Evolutionary conservation across 1,140 invertebrate genomes (phyloP), one percentile per base, ranked within the genome.

Genomic region (Tachypleus tridentatus): DNA sequence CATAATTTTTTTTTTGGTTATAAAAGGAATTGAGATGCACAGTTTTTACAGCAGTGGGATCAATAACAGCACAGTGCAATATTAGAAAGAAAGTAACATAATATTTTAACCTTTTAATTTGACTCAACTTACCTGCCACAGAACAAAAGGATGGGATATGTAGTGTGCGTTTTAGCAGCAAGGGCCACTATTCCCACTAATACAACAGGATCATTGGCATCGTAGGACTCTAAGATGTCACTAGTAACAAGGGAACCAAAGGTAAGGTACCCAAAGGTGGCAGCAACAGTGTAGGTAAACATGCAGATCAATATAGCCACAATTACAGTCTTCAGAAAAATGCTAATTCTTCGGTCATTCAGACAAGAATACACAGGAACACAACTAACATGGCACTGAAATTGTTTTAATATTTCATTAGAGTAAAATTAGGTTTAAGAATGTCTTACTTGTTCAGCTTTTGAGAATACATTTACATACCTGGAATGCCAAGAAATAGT

Each of bases 361-460:
- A 69, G 64, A 66, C 85, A 87, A 8, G 83, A 80, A 67, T 86
- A 87, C 10, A 86, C 85, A 5, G 85, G 85, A 66, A 87, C 82
- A 4, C 82, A 80, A 64, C 83, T 85, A 64, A 87, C 85, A 73
- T 87, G 85, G 69, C 83, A 85, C 82, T 86, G 77, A 29, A 29
- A 29, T 29, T 29, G 0, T 29, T 29, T 29, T 29, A 29, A 29
- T 29, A 29, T 29, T 29, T 29, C 29, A 29, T 29, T 29, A 2
- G 29, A 29, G 29, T 29, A 29, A 29, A 29, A 29, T 29, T 29
- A 29, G 29, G 29, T 29, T 29, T 29, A 29, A 29, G 29, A 29
- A 29, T 29, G 29, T 29, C 29, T 29, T 29, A 29, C 29, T 29
- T 29, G 29, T 29, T 1, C 29, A 29, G 29, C 29, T 29, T 29